Conservation (phyloP, 2,888 invertebrate species). For the Limnephilus lunatus region DNA sequence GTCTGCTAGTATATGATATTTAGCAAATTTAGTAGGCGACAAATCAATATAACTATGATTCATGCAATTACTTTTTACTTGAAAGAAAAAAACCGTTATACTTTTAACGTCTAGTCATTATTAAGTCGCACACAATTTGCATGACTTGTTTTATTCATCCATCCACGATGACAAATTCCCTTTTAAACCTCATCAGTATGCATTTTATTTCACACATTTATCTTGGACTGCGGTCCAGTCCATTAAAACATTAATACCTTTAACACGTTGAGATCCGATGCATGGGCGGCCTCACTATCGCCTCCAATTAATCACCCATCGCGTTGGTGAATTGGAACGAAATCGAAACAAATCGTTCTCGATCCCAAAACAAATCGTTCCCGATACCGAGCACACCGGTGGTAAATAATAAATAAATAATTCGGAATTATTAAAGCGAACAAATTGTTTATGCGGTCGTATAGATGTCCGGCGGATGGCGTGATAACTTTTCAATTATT, state of each 20-base stretch:
- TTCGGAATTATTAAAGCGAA: slow-evolving; percentile 27
- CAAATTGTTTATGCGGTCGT: slow-evolving; percentile 44
- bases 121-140: background rate
- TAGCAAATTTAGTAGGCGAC: background rate
- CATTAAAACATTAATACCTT: slow-evolving; percentile 10
- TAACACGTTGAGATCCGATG: slow-evolving; percentile 10
- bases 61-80: background rate
- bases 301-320: slow-evolving; percentile 63
- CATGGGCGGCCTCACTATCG: slow-evolving; percentile 51
- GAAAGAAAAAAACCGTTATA: background rate
- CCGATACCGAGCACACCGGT: background rate
- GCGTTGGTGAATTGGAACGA: slow-evolving; percentile 51
- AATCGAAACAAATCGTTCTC: slow-evolving; percentile 55
- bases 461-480: slow-evolving; percentile 52
- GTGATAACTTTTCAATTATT: slow-evolving; percentile 63
- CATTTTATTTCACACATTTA: slow-evolving; percentile 24
- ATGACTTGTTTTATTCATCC: background rate
- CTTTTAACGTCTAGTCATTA: background rate
- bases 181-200: slow-evolving; percentile 10
- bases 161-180: background rate
- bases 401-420: background rate
- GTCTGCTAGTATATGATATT: too few relatives aligned
- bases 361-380: slow-evolving; percentile 47
- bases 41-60: background rate
- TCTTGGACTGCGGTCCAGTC: background rate